Conservation (phyloP, 2,797 vertebrate genomes). For the Chloroceryle amazona region DNA sequence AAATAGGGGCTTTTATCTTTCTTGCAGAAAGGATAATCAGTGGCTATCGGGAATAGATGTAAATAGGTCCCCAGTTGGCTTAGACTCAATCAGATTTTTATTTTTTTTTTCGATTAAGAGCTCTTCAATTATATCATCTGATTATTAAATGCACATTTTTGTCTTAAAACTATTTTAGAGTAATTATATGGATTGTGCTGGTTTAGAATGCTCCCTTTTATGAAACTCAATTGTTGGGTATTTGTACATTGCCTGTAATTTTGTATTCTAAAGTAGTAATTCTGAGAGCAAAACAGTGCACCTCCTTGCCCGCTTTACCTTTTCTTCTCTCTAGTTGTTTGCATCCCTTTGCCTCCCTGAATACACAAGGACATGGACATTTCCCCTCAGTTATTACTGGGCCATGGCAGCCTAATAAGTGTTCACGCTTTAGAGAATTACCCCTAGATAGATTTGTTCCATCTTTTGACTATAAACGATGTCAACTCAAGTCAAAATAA, state of each 20-base stretch:
- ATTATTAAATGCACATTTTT: conserved; percentile 32
- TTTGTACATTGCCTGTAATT: conserved; percentile 19
- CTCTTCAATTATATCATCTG: neutral
- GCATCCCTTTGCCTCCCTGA: neutral
- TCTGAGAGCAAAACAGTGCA: conserved; percentile 10
- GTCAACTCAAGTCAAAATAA: neutral
- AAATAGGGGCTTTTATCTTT: neutral
- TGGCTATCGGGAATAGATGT: neutral
- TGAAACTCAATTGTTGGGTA: conserved; percentile 4
- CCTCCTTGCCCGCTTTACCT: neutral
- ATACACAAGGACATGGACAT: neutral
- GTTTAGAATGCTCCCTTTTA: neutral
- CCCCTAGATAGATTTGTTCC: neutral
- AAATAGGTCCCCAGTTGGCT: neutral
- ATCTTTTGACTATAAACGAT: neutral
- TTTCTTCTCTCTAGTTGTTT: neutral
- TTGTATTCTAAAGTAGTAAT: conserved; percentile 19
- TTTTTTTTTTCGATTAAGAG: neutral
- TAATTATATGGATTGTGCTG: conserved; percentile 6
- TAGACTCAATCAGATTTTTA: neutral
- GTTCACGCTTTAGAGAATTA: neutral
- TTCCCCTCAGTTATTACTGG: neutral
- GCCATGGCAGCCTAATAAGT: neutral
- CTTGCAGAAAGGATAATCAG: neutral
- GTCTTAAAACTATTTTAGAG: conserved; percentile 1